These are phyloP conservation scores for Epizoanthus stellaris DNA, from an alignment of 92 coral and sea anemone genomes.

Conservation along the genomic window DNA sequence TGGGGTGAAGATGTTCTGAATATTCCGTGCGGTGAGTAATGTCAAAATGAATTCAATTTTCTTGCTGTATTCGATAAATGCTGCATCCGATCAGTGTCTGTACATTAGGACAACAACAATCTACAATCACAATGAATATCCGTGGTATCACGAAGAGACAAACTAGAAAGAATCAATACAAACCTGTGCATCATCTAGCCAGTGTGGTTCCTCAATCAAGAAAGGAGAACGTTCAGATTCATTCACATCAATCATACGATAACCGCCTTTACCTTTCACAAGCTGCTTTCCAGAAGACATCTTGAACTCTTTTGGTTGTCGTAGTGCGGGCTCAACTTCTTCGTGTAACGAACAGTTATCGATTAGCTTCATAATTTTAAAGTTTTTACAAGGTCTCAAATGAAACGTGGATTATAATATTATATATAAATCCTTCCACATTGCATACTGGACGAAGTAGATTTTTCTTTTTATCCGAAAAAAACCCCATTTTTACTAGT, in stretches of 20 bases:
- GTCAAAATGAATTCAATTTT: no score
- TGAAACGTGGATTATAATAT: no score
- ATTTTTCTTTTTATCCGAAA: no score
- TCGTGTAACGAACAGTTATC: not conserved
- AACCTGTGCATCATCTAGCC: slow-evolving; percentile 95
- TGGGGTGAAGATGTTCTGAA: no score
- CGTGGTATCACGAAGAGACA: not conserved
- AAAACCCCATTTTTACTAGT: no score
- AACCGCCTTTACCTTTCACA: slow-evolving; percentile 91
- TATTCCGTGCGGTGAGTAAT: no score
- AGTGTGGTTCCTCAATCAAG: slow-evolving; percentile 92
- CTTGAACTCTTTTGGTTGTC: slow-evolving; percentile 25
- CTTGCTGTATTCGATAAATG: no score
- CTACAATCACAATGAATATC: not conserved
- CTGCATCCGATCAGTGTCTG: no score
- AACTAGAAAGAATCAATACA: not conserved
- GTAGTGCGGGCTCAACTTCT: slow-evolving; percentile 53
- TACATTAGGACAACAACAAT: not conserved
- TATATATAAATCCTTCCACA: no score
- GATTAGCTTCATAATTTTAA: not conserved
- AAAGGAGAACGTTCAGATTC: slow-evolving; percentile 93
- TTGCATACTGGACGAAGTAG: no score
- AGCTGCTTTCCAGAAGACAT: slow-evolving; percentile 97
- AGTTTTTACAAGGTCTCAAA: no score
- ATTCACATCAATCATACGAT: slow-evolving; percentile 88